These are phyloP conservation scores for Diaphora mendica DNA, from an alignment of 2,888 invertebrate species.

Conservation along the genomic window DNA sequence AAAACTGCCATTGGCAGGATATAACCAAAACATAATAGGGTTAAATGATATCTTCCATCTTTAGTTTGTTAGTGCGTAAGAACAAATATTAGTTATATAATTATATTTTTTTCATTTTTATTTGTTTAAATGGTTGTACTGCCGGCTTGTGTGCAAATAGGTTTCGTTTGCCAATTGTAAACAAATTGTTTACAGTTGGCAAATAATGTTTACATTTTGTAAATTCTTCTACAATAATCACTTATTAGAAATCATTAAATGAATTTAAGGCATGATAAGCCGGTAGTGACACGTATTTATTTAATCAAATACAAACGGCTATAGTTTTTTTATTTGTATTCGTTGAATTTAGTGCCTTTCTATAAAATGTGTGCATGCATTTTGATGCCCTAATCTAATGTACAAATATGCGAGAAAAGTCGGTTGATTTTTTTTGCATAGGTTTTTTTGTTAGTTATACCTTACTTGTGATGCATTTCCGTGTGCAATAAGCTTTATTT, in stretches of 20 bases:
- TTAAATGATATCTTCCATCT: constrained; percentile 70
- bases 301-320: constrained; percentile 49
- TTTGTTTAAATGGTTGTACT: constrained; percentile 43
- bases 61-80: constrained; percentile 72
- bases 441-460: constrained; percentile 60
- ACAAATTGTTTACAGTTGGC: neutral
- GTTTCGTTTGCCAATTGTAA: constrained; percentile 16
- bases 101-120: constrained; percentile 49
- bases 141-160: constrained; percentile 37
- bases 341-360: constrained; percentile 69
- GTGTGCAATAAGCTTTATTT: constrained; percentile 57
- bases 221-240: neutral
- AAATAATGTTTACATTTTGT: constrained; percentile 8
- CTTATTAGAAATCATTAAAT: constrained; percentile 17
- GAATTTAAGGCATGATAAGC: constrained; percentile 27
- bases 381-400: constrained; percentile 57
- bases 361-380: constrained; percentile 68
- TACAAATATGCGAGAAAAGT: constrained; percentile 56
- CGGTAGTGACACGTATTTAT: constrained; percentile 46
- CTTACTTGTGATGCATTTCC: constrained; percentile 64
- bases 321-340: constrained; percentile 53
- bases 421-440: constrained; percentile 60
- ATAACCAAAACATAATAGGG: constrained; percentile 69
- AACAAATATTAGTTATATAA: constrained; percentile 61
- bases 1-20: constrained; percentile 62